Base-by-base conservation (phyloP, 2,888 invertebrate genomes). In the Cephus rjabovi region DNA sequence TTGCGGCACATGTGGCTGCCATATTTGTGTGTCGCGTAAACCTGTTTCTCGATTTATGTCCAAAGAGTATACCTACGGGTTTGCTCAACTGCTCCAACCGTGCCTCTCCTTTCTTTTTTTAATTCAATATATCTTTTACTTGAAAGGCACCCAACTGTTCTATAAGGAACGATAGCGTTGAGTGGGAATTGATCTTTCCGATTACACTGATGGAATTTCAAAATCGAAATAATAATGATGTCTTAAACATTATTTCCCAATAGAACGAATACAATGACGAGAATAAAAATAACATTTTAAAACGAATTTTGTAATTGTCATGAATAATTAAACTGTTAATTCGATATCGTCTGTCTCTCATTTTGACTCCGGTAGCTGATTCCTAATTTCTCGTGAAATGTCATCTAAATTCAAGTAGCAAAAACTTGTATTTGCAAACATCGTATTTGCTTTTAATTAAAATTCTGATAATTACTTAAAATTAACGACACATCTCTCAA, bases 11-110 rank as follows among this genome's bases (percentile, higher is more conserved):
- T 80, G 73, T 80, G 80, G 80, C 79, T 71, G 71, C 35, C 79
- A 79, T 80, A 79, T 79, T 80, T 80, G 73, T 79, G 68, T 68
- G 56, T 77, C 68, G 76, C 75, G 56, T 56, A 56, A 56, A 56
- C 56, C 75, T 69, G 31, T 37, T 81, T 80, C 79, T 78, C 79
- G 73, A 82, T 83, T 83, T 82, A 83, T 82, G 83, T 81, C 79
- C 80, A 79, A 76, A 80, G 80, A 78, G 80, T 81, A 83, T 83
- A 56, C 56, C 56, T 56, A 56, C 56, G 56, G 9, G 23, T 56
- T 56, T 56, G 9, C 56, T 23, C 56, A 56, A 56, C 56, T 56
- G 56, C 56, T 15, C 23, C 23, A 23, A 23, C 56, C 56, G 1
- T 23, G 6, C 56, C 23, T 23, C 56, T 56, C 23, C 56, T 23